Conservation (phyloP, 1,140 invertebrate genomes). For the Lordiphosa stackelbergi region DNA sequence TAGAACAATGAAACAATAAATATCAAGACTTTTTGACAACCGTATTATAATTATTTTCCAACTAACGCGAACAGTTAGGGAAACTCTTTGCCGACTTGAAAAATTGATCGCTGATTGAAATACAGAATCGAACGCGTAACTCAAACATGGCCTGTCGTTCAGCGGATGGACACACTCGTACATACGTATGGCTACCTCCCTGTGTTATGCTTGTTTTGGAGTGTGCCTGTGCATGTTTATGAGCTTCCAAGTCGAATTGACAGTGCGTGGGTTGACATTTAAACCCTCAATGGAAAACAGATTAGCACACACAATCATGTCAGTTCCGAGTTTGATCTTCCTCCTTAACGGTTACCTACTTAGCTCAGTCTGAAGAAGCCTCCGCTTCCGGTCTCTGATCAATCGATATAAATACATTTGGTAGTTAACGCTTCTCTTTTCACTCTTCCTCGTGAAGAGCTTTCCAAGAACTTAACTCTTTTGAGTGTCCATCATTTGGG, state of each 20-base stretch:
- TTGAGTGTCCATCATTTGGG: conserved; percentile 45
- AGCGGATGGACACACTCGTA: conserved; percentile 20
- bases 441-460: conserved; percentile 19
- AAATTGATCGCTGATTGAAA: background rate
- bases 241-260: conserved; percentile 29
- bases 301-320: conserved; percentile 20
- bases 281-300: conserved; percentile 18
- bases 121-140: conserved; percentile 56
- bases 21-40: no score
- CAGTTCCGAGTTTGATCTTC: conserved; percentile 3
- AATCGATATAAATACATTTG: conserved; percentile 36
- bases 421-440: conserved; percentile 47
- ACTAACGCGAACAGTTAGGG: conserved; percentile 7
- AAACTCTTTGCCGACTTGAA: background rate
- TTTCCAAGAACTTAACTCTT: conserved; percentile 56
- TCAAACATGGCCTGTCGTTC: conserved; percentile 31
- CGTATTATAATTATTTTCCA: no score
- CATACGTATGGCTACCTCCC: background rate
- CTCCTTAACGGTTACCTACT: background rate
- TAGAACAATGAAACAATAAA: no score
- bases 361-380: conserved; percentile 21
- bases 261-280: conserved; percentile 26
- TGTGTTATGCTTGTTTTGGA: background rate
- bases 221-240: conserved; percentile 54
- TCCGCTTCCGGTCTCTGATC: conserved; percentile 50